phyloP scores from a whole-genome alignment of 2,888 invertebrate species.

The Ligdia adustata region DNA sequence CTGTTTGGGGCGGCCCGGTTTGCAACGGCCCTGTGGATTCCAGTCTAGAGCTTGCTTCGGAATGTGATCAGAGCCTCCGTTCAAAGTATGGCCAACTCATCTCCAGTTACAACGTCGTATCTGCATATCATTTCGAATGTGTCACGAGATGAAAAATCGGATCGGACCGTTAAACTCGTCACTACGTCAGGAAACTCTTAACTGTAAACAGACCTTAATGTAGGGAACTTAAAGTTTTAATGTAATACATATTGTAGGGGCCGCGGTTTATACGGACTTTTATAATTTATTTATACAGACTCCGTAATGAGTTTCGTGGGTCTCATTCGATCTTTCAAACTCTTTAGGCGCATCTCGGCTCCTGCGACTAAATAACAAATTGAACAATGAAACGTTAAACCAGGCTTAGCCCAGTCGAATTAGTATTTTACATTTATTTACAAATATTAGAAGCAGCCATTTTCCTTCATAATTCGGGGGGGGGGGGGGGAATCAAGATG shows the following conservation, averaged over 20 bases:
- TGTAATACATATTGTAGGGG: slow-evolving; percentile 55
- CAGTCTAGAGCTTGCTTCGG: too few relatives aligned
- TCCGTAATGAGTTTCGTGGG: slow-evolving; percentile 37
- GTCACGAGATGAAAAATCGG: slow-evolving; percentile 78
- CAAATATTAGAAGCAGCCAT: too few relatives aligned
- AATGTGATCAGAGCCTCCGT: too few relatives aligned
- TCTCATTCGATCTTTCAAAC: slow-evolving; percentile 12
- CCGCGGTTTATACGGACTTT: slow-evolving; percentile 41
- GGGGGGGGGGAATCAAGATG: too few relatives aligned
- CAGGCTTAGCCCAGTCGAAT: too few relatives aligned
- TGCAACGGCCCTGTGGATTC: too few relatives aligned
- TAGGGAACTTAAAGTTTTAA: slow-evolving; percentile 60
- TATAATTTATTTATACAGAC: slow-evolving; percentile 32
- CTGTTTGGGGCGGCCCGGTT: too few relatives aligned
- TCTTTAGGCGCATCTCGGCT: not conserved
- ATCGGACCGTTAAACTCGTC: slow-evolving; percentile 74
- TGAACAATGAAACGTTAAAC: not conserved
- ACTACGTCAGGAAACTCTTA: slow-evolving; percentile 57
- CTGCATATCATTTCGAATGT: slow-evolving; percentile 83
- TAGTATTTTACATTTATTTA: too few relatives aligned
- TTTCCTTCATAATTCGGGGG: too few relatives aligned
- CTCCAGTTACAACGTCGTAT: too few relatives aligned
- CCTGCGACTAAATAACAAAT: not conserved
- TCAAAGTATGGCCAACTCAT: too few relatives aligned
- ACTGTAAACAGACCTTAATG: slow-evolving; percentile 75